Base-by-base conservation (phyloP, 2,888 invertebrate species). In the Pasiphila rectangulata region DNA sequence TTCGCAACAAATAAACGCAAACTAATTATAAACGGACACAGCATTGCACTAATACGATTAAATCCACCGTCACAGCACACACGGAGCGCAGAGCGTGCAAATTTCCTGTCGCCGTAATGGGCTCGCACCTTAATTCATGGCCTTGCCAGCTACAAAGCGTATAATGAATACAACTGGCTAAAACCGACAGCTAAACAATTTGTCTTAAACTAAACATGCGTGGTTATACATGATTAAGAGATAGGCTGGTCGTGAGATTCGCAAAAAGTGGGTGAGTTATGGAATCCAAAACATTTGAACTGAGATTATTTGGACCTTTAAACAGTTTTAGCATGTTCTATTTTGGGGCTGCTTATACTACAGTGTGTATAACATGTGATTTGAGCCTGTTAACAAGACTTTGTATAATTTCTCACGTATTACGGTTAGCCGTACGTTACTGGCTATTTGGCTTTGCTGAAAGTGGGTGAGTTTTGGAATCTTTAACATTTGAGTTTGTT, bases 51-150 rank as follows among this genome's bases (percentile, higher is more conserved):
- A 55, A 59, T 54, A 54, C 45, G 50, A 36, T 47, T 53, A 51
- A 48, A 55, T 49, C 50, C 36, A 39, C 35, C 36, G 29, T 37
- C 21, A 32, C n/a, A 20, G 15, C 20, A 34, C 25, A 37, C 41
- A 30, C 36, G 27, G 38, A 34, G 23, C 48, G 42, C 25, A 24
- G 48, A 16, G 48, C 64, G 68, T 72, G 77, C 75, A 77, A 80
- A 80, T 80, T 79, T 79, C 79, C 79, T 77, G 79, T 72, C 78
- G 74, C 59, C 53, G 64, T 79, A 79, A 80, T 77, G 75, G 67
- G 67, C 57, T 57, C 63, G 63, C 63, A 67, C 71, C 75, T 74
- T 75, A 78, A 79, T 79, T 80, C 79, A 79, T 72, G 72, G 63
- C 72, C 76, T 67, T 66, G 63, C 63, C 56, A 56, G 69, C 68